A percentile compares a stretch with the other conserved stretches of the same genome.
Evolutionary conservation across 1,140 invertebrate genomes (phyloP).

Genomic region (Megathymus violae): DNA sequence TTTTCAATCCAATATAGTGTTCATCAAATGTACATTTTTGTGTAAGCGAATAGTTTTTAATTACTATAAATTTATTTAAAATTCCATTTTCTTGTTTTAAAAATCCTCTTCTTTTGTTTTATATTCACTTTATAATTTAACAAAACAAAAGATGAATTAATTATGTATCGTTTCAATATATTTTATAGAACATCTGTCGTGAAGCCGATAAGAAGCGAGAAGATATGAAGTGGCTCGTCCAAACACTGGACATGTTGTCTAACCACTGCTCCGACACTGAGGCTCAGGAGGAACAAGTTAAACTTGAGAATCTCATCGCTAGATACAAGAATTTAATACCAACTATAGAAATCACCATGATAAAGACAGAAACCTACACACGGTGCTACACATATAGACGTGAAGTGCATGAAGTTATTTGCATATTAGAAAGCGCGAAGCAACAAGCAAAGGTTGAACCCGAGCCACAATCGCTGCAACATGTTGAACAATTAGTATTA

Average conservation of each 20-base stretch:
- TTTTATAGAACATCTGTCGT: conserved; percentile 90
- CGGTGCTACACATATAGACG: conserved; percentile 96
- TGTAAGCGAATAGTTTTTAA: too few relatives aligned
- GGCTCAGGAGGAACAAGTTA: conserved; percentile 90
- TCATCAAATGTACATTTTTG: background rate
- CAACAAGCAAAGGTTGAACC: conserved; percentile 88
- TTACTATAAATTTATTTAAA: too few relatives aligned
- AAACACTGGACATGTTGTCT: conserved; percentile 93
- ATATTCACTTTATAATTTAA: too few relatives aligned
- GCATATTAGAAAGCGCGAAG: conserved; percentile 88
- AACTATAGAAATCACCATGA: conserved; percentile 95
- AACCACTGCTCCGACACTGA: conserved; percentile 92
- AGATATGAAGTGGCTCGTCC: conserved; percentile 97
- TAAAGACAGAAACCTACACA: conserved; percentile 95
- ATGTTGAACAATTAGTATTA: conserved; percentile 89
- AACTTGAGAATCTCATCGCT: conserved; percentile 91
- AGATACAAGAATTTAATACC: conserved; percentile 96
- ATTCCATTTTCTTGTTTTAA: too few relatives aligned
- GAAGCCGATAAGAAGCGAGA: conserved; percentile 95
- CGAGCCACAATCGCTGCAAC: conserved; percentile 89
- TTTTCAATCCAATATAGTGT: conserved; percentile 23
- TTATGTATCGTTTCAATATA: conserved; percentile 15
- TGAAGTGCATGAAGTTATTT: conserved; percentile 93
- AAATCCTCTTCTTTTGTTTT: too few relatives aligned
- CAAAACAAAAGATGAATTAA: too few relatives aligned